Conservation (phyloP, 2,113 vertebrate species). For the Oxyruncus cristatus region DNA sequence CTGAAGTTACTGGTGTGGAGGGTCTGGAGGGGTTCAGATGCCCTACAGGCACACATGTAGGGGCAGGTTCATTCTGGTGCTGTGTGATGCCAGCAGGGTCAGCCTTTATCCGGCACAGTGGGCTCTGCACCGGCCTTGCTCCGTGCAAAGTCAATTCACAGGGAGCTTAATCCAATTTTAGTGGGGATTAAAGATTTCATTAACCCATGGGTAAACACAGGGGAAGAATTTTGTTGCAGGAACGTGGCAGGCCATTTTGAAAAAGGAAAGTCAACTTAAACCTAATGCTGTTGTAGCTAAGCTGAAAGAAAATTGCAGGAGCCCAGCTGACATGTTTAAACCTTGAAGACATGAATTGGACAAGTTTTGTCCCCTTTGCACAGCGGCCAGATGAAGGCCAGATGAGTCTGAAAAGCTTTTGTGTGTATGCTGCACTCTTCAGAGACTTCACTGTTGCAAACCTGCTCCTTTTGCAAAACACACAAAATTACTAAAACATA, state of each 20-base stretch:
- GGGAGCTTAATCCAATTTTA: not conserved
- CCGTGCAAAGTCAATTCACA: not conserved
- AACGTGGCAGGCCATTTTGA: not conserved
- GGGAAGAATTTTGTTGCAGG: not conserved
- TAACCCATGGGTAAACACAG: not conserved
- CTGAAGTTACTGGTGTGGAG: not conserved
- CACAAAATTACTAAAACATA: not conserved
- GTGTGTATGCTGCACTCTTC: not conserved
- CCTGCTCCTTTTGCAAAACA: not conserved
- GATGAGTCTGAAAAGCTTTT: not conserved
- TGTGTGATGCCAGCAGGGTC: accelerated
- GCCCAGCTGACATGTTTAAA: not conserved
- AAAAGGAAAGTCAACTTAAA: not conserved
- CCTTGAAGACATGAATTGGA: not conserved
- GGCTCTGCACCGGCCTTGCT: accelerated
- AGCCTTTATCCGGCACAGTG: accelerated
- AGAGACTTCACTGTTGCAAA: not conserved
- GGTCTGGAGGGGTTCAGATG: not conserved
- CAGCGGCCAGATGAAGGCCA: not conserved
- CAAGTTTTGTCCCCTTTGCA: not conserved
- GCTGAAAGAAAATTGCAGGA: not conserved
- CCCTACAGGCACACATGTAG: accelerated
- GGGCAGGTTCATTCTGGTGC: accelerated
- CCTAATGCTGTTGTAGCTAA: not conserved
- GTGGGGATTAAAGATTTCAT: not conserved